A percentile compares a stretch with the other conserved stretches of the same genome.
Evolutionary conservation across 2,797 vertebrate species (phyloP).

Genomic region (Neosilurus mollespiculum): DNA sequence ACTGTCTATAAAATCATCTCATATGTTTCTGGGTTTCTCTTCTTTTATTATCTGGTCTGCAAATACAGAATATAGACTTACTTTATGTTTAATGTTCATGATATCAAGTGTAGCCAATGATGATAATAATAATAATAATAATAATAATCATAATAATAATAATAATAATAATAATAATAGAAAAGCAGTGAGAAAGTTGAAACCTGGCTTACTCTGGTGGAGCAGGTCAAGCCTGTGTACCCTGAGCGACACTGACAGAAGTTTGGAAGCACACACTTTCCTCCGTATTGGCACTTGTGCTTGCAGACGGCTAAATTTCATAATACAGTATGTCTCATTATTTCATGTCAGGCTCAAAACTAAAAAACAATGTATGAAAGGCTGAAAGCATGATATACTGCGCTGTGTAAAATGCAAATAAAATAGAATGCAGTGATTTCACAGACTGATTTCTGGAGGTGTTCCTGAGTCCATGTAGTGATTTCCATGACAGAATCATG

Average conservation of each 20-base stretch:
- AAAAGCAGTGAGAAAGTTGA: not conserved
- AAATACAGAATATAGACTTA: conserved; percentile 21
- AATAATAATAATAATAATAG: not conserved
- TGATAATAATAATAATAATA: not conserved
- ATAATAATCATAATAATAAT: not conserved
- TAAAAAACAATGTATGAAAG: not conserved
- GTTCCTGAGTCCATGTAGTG: too few species aligned
- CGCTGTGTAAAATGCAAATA: too few species aligned
- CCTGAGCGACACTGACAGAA: conserved; percentile 82
- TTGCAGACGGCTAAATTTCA: conserved; percentile 79
- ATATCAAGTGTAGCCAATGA: not conserved
- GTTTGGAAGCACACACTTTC: conserved; percentile 80
- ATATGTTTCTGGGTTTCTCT: not conserved
- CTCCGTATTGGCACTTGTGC: conserved; percentile 82
- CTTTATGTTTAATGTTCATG: not conserved
- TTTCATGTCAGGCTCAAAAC: not conserved
- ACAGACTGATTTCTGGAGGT: too few species aligned
- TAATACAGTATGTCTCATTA: not conserved
- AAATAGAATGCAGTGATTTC: too few species aligned
- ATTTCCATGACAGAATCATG: too few species aligned
- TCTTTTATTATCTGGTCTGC: conserved; percentile 48
- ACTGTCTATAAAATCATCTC: not conserved
- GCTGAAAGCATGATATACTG: not conserved
- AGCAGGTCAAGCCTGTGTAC: conserved; percentile 79
- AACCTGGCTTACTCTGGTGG: conserved; percentile 68